Percentiles rank a stretch among this genome's conserved stretches.
phyloP scores from a whole-genome alignment of 2,888 invertebrate genomes.

The Mesorhabditis belari region DNA sequence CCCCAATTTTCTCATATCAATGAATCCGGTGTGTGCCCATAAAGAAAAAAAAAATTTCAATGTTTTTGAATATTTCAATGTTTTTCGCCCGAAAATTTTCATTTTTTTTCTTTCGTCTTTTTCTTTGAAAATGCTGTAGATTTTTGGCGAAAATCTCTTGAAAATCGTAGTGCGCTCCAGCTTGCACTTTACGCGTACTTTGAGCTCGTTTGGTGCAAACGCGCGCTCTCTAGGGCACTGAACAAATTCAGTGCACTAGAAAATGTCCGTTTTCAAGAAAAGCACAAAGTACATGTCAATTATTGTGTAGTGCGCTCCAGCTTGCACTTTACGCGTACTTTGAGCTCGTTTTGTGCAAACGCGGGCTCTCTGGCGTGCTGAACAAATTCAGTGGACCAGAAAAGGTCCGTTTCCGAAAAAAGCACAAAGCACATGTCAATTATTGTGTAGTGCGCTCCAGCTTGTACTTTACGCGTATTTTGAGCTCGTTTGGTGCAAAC shows the following conservation, averaged over 20 bases:
- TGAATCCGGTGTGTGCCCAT: no score
- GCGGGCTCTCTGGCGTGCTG: conserved; percentile 1
- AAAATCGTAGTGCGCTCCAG: conserved; percentile 3
- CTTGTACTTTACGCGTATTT: no score
- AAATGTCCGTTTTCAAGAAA: no score
- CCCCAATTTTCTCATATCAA: no score
- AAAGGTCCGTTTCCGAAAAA: no score
- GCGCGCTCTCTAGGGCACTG: no score
- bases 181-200: not conserved
- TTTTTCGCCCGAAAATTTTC: conserved; percentile 1
- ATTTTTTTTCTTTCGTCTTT: conserved; percentile 6
- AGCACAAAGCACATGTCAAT: no score
- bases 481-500: no score
- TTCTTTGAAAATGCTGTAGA: conserved; percentile 5
- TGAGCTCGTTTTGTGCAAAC: conserved; percentile 2
- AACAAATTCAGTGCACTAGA: no score
- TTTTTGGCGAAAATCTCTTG: conserved; percentile 8
- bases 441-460: no score
- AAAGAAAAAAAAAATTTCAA: not conserved
- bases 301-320: no score
- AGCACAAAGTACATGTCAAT: no score
- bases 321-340: not conserved
- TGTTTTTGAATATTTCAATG: not conserved
- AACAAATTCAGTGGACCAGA: conserved; percentile 1
- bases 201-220: conserved; percentile 1